Percentiles rank a stretch among this genome's conserved stretches.
Conservation (phyloP, 1,140 invertebrate genomes). For the Venturia canescens region DNA sequence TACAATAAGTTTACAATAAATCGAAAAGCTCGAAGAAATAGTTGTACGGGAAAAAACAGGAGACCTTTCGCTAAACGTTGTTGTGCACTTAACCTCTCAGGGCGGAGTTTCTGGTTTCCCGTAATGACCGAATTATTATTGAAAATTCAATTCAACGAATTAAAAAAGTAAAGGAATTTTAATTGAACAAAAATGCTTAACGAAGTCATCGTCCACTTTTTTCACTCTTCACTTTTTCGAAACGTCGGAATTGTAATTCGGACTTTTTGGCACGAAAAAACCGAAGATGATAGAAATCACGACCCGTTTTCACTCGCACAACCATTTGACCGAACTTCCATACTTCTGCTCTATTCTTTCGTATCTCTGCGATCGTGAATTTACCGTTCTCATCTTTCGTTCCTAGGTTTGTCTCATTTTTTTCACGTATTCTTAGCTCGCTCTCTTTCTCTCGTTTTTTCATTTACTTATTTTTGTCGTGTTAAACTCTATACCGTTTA, state of each 20-base stretch:
- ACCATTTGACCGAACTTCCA: not conserved
- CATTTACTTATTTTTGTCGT: slow-evolving; percentile 4
- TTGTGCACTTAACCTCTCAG: too few species aligned
- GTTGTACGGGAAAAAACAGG: slow-evolving; percentile 46
- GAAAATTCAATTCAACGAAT: not conserved
- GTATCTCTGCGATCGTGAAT: not conserved
- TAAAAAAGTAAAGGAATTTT: not conserved
- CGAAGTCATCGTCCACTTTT: not conserved
- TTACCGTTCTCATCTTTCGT: slow-evolving; percentile 13
- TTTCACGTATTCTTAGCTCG: not conserved
- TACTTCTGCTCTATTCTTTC: not conserved
- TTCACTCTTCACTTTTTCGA: not conserved
- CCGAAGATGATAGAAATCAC: not conserved
- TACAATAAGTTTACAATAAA: slow-evolving; percentile 71
- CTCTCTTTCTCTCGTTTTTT: too few species aligned
- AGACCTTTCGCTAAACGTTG: not conserved
- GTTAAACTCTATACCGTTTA: slow-evolving; percentile 58
- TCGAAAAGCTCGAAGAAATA: slow-evolving; percentile 46
- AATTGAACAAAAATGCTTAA: not conserved
- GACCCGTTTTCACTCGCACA: not conserved
- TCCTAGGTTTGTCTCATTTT: slow-evolving; percentile 17
- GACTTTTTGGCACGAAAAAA: not conserved
- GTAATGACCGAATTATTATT: too few species aligned
- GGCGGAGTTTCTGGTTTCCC: too few species aligned
- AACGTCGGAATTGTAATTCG: not conserved